Base-by-base conservation (phyloP, 1,140 invertebrate genomes). In the Oedothorax gibbosus region DNA sequence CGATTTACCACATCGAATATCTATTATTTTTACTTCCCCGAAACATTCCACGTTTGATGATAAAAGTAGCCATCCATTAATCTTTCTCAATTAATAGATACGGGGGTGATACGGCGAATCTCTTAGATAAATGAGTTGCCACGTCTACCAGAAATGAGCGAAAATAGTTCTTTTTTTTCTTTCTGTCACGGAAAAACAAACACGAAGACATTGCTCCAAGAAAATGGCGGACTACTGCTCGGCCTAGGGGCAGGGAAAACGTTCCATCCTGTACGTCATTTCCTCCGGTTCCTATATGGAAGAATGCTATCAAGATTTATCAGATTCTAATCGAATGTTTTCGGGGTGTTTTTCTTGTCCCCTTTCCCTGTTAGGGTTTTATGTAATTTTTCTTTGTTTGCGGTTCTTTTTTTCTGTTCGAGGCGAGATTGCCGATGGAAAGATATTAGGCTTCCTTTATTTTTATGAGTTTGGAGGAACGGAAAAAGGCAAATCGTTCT, bases 271-370 rank as follows among this genome's bases (percentile, higher is more conserved):
- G 18, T 68, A 64, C 50, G 69, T 73, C 69, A 82, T 82, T 82
- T 82, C 65, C 56, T 53, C 57, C 60, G 50, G 20, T 82, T 65
- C 53, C 68, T 57, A 73, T 57, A 73, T 73, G 65, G 64, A 18
- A 54, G 51, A 69, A 51, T 50, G 69, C 69, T 65, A 82, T 82
- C 68, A 54, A 57, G 68, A 64, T 82, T 73, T 72, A 82, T 82
- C 80, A 82, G 80, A 82, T 73, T 82, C 80, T 64, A 82, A 82
- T 82, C 69, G 57, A 73, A 73, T 82, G 80, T 82, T 82, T 73
- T 82, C 78, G 49, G 35, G 57, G 21, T 71, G 66, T 71, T 81
- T 81, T 51, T 57, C 20, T 35, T 71, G 53, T 69, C 62, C 62
- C 60, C 54, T 81, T 68, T 65, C 60, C 78, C 71, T 81, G 78